Conservation (phyloP, 1,140 invertebrate genomes). For the Penaeus japonicus region DNA sequence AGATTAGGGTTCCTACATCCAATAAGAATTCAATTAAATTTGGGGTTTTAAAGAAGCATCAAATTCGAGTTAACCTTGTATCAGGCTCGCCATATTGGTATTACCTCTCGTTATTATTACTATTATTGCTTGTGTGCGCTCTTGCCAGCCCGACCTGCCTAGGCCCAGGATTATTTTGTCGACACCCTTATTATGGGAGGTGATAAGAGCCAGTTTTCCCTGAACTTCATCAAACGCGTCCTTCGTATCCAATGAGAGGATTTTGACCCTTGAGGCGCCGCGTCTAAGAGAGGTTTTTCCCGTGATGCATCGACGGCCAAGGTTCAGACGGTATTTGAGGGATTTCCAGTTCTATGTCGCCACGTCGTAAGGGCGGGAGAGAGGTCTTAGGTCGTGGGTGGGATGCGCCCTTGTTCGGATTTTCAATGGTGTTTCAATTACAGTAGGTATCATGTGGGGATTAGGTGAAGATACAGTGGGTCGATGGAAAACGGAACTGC, state of each 20-base stretch:
- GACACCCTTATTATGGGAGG: constrained; percentile 31
- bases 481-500: constrained; percentile 24
- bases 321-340: background rate
- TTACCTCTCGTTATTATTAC: constrained; percentile 36
- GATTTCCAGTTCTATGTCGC: background rate
- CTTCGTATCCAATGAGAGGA: background rate
- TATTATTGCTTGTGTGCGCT: constrained; percentile 28
- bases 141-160: constrained; percentile 1
- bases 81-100: constrained; percentile 22
- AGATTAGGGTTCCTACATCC: background rate
- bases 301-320: no score
- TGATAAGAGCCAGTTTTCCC: constrained; percentile 23
- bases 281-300: background rate
- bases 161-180: constrained; percentile 30
- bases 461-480: constrained; percentile 55
- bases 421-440: constrained; percentile 58
- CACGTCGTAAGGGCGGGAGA: background rate
- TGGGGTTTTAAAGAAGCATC: constrained; percentile 38
- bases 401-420: constrained; percentile 28
- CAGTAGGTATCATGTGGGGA: constrained; percentile 56
- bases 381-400: background rate
- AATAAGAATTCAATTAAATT: constrained; percentile 41
- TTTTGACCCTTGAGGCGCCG: background rate
- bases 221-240: constrained; percentile 39
- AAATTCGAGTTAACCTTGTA: constrained; percentile 33